Base-by-base conservation (phyloP, 2,888 invertebrate species). In the Mimas tiliae region DNA sequence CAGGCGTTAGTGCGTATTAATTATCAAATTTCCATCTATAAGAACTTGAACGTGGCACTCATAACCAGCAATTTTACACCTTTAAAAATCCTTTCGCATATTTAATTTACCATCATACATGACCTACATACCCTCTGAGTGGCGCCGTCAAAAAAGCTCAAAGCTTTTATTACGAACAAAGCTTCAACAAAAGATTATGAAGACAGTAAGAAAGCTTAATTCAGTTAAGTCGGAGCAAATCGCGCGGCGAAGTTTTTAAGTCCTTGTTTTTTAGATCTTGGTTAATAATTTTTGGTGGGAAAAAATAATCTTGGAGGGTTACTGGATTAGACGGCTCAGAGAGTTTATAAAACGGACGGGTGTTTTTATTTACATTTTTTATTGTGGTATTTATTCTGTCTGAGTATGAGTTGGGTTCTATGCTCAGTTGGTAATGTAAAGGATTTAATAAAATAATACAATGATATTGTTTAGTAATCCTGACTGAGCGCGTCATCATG, bases 181-280 rank as follows among this genome's bases (percentile, higher is more conserved):
- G 58, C 58, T 58, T 38, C 38, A 58, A 42, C 58, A 58, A 58
- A 58, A 58, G 58, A 58, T 58, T 58, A 58, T 58, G 58, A 58
- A 58, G 58, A 58, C 58, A 58, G 58, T 58, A 58, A 58, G 58
- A 58, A 58, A 58, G 58, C 58, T 58, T 58, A 58, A 58, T 58
- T 58, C 58, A 16, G 58, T 58, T 58, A 58, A 58, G 58, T 58
- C 58, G 58, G 58, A 58, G 58, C 58, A 58, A 58, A 58, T 58
- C 58, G 58, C 58, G 33, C 58, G 19, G 19, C 42, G 38, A 58
- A 58, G 42, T 58, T 58, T 58, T 58, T 58, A 58, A 58, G 42
- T 42, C 38, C 58, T 58, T 58, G 58, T 58, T 58, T 58, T 58
- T 58, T 58, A 9, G 12, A 14, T 42, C 12, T 58, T 11, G 19